Base-by-base conservation (phyloP, 2,797 vertebrate genomes). In the Paedocypris micromegethes region DNA sequence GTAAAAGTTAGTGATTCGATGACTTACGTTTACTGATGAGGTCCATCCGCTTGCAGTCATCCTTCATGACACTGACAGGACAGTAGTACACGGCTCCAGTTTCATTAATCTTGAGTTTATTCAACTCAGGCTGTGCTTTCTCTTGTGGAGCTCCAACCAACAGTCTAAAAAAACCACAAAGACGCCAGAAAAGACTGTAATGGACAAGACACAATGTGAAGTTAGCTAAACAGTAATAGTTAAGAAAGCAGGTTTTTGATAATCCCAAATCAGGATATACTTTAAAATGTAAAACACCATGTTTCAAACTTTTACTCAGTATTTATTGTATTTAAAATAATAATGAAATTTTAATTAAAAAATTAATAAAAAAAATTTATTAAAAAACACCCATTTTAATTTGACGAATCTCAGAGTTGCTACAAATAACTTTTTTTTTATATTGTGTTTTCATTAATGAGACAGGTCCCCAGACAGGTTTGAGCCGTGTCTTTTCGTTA, bases 81-180 rank as follows among this genome's bases (percentile, higher is more conserved):
- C 96, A 98, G 72, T 89, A 87, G 75, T 95, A 98, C 65, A 97
- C 85, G 0, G 92, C 93, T 0, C 96, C 95, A 0, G 93, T 97
- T 66, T 92, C 89, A 0, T 92, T 94, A 72, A 91, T 86, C 41
- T 73, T 82, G 8, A 86, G 76, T 0, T 72, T 86, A 42, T 72
- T 82, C n/a, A 87, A 78, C 0, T 76, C 62, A 1, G 81, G 75
- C 3, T 77, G 2, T 0, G 91, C 87, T 37, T 83, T 81, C 3
- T 96, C 94, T 67, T 79, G 92, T 5, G 96, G 95, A 0, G 95
- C 94, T 43, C 96, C 96, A 0, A 84, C 80, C 53, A 98, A 86
- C 59, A 98, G 86, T 70, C 95, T 97, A 23, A 23, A 23, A 23
- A 23, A 23, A 23, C 23, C 23, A 23, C 23, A 23, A 52, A 70